Base-by-base conservation (phyloP, 2,113 vertebrate genomes). In the Ptyas mucosa region DNA sequence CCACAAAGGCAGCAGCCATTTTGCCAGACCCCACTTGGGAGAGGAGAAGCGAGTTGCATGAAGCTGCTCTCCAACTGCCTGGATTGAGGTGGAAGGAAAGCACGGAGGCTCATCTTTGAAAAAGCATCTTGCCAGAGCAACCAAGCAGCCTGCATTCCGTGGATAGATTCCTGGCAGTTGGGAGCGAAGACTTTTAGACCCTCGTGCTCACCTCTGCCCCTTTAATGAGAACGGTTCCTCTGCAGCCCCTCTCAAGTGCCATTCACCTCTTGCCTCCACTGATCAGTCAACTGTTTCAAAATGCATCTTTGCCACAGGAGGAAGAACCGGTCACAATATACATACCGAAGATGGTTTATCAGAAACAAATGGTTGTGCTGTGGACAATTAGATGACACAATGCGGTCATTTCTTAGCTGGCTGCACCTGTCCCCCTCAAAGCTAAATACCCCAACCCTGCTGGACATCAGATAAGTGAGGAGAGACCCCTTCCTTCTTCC, bases 221-320 rank as follows among this genome's bases (percentile, higher is more conserved):
- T 0, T 10, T 52, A 11, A 89, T 4, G 87, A 89, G 53, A 43
- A 91, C 15, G 86, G 54, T 39, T n/a, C 87, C n/a, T 75, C 39
- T 54, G 53, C 69, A n/a, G 55, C 26, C 53, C 90, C 46, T n/a
- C 94, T 89, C 90, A 89, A 1, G 24, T 39, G 93, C 92, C 29
- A 29, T 85, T 94, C 92, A 57, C 85, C 53, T 34, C 15, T 39
- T 1, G 6, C 43, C 86, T 51, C 89, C 23, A 10, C 55, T 51
- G 57, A 14, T 69, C 20, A 88, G 89, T 24, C 20, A 6, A 61
- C 29, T 51, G 43, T 43, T 81, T 52, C 51, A 12, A 46, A 86
- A 58, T 2, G 46, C 14, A 9, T n/a, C 85, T 93, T n/a, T 64
- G 81, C 23, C 51, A 18, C 53, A 64, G 34, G 57, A 21, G 14